Percentiles rank a stretch among this genome's conserved stretches.
Conservation (phyloP, 2,888 invertebrate genomes). For the Ectemnius cavifrons region DNA sequence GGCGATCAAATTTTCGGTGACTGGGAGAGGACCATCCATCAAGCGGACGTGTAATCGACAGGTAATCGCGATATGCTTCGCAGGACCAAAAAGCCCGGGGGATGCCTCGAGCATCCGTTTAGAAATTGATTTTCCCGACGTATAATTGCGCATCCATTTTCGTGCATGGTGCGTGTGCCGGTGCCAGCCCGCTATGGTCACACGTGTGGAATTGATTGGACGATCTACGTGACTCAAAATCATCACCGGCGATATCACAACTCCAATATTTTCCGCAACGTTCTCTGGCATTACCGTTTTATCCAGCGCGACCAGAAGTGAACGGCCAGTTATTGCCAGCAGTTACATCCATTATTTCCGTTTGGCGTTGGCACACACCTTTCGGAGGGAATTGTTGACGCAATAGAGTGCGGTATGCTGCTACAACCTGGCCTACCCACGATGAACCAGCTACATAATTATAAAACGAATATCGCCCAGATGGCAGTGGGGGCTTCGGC, state of each 20-base stretch:
- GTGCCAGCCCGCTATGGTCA: neutral
- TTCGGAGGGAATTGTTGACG: constrained; percentile 15
- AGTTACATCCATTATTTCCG: neutral
- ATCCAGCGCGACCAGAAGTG: neutral
- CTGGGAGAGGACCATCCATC: constrained; percentile 1
- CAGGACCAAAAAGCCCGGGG: neutral
- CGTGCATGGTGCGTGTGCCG: neutral
- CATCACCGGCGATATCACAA: neutral
- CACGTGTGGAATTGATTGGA: constrained; percentile 25
- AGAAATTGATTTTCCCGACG: constrained; percentile 1
- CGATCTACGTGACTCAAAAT: constrained; percentile 18
- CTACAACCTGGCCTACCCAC: constrained; percentile 14
- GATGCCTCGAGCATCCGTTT: neutral
- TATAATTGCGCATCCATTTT: constrained; percentile 1
- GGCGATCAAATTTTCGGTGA: constrained; percentile 12
- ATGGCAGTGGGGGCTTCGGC: neutral
- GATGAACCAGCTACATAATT: constrained; percentile 15
- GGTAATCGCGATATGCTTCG: neutral
- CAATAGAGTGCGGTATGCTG: constrained; percentile 6
- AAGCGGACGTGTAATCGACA: neutral
- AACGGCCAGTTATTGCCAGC: neutral
- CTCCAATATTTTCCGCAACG: neutral
- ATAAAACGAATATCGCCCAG: neutral
- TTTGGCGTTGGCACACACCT: neutral
- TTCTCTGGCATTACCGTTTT: neutral